Evolutionary conservation across 2,888 invertebrate genomes (phyloP), one percentile per base, ranked within the genome.

Genomic region (Smittia aterrima): DNA sequence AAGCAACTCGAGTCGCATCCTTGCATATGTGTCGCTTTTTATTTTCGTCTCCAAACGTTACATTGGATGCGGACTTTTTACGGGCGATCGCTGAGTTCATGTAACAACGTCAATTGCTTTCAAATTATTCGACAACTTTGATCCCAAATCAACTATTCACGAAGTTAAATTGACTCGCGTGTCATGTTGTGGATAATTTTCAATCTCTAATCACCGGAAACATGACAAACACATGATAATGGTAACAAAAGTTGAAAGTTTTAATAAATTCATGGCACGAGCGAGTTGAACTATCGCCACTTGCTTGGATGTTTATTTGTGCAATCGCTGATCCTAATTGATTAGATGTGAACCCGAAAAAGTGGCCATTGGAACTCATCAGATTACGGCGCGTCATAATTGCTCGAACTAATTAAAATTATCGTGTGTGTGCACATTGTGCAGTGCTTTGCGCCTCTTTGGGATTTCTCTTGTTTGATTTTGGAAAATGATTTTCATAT

Each of bases 371-470:
- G 16, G 11, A 47, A 47, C 16, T 47, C 16, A 47, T 47, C 47
- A n/a, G 47, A 47, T 47, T 47, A 47, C 16, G 47, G 11, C 16
- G 11, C 16, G 16, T 47, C 16, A 47, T n/a, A 47, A 47, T 47
- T 47, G 47, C 16, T 47, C n/a, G 32, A 27, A 66, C 66, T 66
- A 27, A 66, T 66, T 66, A 66, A 66, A 66, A 66, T 66, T 66
- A 66, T 66, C 66, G 38, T 66, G 64, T 11, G 32, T 16, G 18
- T 66, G 24, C 20, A 58, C 58, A 58, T 16, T 66, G n/a, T n/a
- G n/a, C n/a, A n/a, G n/a, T n/a, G 27, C 40, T 13, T n/a, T 47
- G 47, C 18, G 25, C 11, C 27, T 66, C 32, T 66, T 16, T 16
- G 16, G 11, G 32, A 64, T 25, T n/a, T 66, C n/a, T 32, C 32